Base-by-base conservation (phyloP, 1,140 invertebrate genomes). In the Trichoplusia ni region DNA sequence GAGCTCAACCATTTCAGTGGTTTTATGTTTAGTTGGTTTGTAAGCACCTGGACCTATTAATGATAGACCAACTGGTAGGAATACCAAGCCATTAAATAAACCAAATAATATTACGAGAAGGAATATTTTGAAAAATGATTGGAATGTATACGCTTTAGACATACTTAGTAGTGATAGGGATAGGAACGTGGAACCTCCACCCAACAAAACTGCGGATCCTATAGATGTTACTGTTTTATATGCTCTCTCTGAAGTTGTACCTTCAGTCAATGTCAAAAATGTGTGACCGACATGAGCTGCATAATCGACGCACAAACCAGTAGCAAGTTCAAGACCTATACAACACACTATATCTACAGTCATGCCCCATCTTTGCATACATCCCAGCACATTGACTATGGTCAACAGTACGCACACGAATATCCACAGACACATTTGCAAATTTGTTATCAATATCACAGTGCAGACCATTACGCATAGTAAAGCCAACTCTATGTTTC, bases 291-390 rank as follows among this genome's bases (percentile, higher is more conserved):
- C 94, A 81, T 98, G 96, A 4, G 96, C 96, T 0, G 96, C 96
- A 69, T 97, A 97, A 91, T 98, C 96, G 0, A 98, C 96, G 75
- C 96, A 96, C 25, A 98, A 91, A 27, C 97, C 96, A 71, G 97
- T 95, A n/a, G 95, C 95, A 49, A 98, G 90, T 73, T 97, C 95
- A 6, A 97, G 88, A 61, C 93, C 95, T 65, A 98, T 96, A 82
- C 96, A 97, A 23, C 96, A 96, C 19, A 97, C 95, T 38, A 96
- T 94, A 77, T 98, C 96, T 31, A 98, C 94, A 2, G 95, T 96
- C 51, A 97, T 91, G 4, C 95, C 96, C 96, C 96, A 93, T 42
- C 86, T 77, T 73, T 93, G 94, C 95, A 98, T 96, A 70, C 94
- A 95, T 2, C 96, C 97, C 64, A 95, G 94, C 27, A 97, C 95